Evolutionary conservation across 2,888 invertebrate species (phyloP).

Genomic region (Artemia sinica): DNA sequence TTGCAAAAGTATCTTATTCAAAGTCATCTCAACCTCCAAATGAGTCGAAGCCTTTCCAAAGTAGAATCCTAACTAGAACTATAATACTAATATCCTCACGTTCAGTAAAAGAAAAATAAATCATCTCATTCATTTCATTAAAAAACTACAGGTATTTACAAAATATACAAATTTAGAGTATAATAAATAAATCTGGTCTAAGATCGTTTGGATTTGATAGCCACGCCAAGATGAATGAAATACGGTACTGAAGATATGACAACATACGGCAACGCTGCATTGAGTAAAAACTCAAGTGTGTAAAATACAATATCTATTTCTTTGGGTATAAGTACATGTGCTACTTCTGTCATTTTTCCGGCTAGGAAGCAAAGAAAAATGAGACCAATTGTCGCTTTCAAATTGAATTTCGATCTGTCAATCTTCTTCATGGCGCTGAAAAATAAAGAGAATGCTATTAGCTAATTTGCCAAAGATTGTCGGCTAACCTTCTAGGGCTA

Average conservation of each 20-base stretch:
- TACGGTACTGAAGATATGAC: slow-evolving; percentile 24
- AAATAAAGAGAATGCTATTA: background rate
- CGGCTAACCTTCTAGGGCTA: no score
- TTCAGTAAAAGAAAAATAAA: no score
- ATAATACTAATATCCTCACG: no score
- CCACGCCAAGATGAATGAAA: slow-evolving; percentile 19
- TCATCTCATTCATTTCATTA: no score
- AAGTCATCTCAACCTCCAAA: no score
- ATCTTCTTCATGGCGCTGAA: background rate
- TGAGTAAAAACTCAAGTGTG: slow-evolving; percentile 23
- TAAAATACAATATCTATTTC: slow-evolving; percentile 25
- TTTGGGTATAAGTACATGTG: slow-evolving; percentile 23
- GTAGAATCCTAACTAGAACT: no score
- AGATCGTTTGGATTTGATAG: background rate
- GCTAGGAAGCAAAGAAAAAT: slow-evolving; percentile 14
- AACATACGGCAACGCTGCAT: slow-evolving; percentile 24
- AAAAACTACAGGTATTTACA: background rate
- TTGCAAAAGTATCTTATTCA: no score
- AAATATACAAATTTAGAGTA: background rate
- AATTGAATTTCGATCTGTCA: background rate
- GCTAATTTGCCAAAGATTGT: no score
- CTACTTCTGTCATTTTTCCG: slow-evolving; percentile 17
- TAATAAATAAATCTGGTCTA: background rate
- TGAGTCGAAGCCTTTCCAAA: no score
- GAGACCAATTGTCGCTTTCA: slow-evolving; percentile 1